phyloP scores from a whole-genome alignment of 2,113 vertebrate species.

The Onychostoma macrolepis region DNA sequence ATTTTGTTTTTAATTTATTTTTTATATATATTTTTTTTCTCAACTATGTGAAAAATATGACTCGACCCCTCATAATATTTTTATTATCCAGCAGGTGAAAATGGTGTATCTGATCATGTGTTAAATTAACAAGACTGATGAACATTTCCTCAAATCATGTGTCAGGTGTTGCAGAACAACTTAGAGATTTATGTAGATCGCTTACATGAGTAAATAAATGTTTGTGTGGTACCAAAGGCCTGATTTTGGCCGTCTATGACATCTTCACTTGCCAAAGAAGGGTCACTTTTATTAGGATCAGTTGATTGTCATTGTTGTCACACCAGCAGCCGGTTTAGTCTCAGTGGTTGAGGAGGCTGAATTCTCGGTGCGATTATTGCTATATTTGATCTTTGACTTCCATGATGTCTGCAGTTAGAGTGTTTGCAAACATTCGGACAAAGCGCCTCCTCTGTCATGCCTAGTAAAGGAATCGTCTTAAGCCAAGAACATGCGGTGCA shows the following conservation, averaged over 20 bases:
- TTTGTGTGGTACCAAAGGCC: background rate
- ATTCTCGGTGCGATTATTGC: background rate
- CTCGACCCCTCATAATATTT: background rate
- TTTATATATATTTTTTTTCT: background rate
- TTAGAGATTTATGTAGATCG: background rate
- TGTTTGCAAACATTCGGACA: background rate
- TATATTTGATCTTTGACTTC: constrained; percentile 13
- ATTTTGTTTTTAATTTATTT: background rate
- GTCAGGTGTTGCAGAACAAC: background rate
- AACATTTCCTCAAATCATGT: background rate
- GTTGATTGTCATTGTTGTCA: background rate
- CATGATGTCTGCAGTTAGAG: background rate
- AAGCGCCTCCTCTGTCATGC: background rate
- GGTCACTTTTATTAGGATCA: background rate
- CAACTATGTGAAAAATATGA: background rate
- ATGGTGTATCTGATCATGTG: background rate
- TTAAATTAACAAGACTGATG: background rate
- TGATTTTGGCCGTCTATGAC: background rate
- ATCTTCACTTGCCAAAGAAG: background rate
- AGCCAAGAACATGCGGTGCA: background rate
- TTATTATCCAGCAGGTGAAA: background rate
- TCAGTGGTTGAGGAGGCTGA: background rate
- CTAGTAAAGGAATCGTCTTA: constrained; percentile 1
- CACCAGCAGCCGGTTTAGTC: background rate
- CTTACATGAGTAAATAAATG: background rate